Evolutionary conservation across 92 coral and sea anemone species (phyloP), one percentile per base, ranked within the genome.

Genomic region (Pocillopora grandis): DNA sequence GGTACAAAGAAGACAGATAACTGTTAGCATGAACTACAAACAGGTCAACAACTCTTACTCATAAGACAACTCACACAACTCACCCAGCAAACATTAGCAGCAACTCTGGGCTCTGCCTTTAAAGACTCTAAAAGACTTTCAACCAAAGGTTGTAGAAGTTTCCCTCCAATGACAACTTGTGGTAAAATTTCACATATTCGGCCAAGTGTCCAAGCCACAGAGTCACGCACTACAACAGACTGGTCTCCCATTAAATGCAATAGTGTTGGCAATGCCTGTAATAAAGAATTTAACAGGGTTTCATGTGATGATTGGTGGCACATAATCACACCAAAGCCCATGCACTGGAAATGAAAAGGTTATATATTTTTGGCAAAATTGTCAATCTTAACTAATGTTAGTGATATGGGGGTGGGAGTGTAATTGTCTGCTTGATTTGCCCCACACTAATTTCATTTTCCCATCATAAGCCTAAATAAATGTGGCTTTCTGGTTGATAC

Each of bases 51-150:
- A 12, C 3, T 59, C 18, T 59, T 59, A 12, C 62, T 6, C 62
- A 59, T 10, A 59, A 12, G n/a, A 58, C 12, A 16, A 0, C 33
- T 2, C 36, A 60, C 62, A 13, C 12, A 10, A 65, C 98, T 70
- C 83, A 96, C 99, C 99, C 99, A 97, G 84, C 99, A 97, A 48
- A 95, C 95, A 84, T 97, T 97, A 15, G 99, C 94, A 59, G 99
- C 99, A 62, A 97, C 99, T 69, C 99, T 87, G 7, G 99, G 98
- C 63, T 97, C 99, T 31, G 94, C 92, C 60, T 90, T 85, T 71
- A 97, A 86, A n/a, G 89, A 88, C 69, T 63, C 84, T 23, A 90
- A 31, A 80, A 97, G 83, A 48, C 96, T 76, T 74, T 80, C 86
- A 37, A 97, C 87, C 8, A 97, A 76, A n/a, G 58, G 63, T 36